Conservation (phyloP, 2,113 vertebrate genomes). For the Typhlomys cinereus region DNA sequence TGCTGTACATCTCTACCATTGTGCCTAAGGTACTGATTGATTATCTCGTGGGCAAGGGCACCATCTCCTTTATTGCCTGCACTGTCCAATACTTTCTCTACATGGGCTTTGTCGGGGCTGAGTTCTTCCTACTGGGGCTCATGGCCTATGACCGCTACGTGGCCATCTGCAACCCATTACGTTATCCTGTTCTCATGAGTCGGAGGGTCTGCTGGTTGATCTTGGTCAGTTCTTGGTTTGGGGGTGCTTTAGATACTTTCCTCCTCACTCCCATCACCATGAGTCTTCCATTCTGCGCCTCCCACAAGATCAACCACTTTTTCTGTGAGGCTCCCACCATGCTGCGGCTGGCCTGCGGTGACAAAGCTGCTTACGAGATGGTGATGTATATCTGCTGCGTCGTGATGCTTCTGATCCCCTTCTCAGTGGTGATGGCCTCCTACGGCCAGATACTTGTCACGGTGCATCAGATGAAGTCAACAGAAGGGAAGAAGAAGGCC, state of each 20-base stretch:
- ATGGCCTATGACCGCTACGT: slow-evolving; percentile 75
- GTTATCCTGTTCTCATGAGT: slow-evolving; percentile 67
- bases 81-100: slow-evolving; percentile 68
- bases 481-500: slow-evolving; percentile 61
- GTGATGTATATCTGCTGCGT: slow-evolving; percentile 66
- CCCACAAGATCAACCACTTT: slow-evolving; percentile 68
- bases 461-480: slow-evolving; percentile 39
- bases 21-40: slow-evolving; percentile 65
- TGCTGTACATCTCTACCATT: slow-evolving; percentile 69
- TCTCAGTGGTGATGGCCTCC: slow-evolving; percentile 49
- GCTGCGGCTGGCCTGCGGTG: slow-evolving; percentile 73
- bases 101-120: slow-evolving; percentile 67
- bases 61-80: slow-evolving; percentile 63
- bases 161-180: slow-evolving; percentile 67
- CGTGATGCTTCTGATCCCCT: slow-evolving; percentile 65
- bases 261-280: slow-evolving; percentile 69
- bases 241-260: slow-evolving; percentile 64
- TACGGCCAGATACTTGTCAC: slow-evolving; percentile 49
- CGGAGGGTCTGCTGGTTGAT: slow-evolving; percentile 51
- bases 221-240: slow-evolving; percentile 59
- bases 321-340: slow-evolving; percentile 74
- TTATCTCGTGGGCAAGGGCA: background rate
- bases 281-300: slow-evolving; percentile 71
- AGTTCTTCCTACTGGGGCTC: slow-evolving; percentile 74
- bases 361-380: slow-evolving; percentile 66